Evolutionary conservation across 2,797 vertebrate species (phyloP).

Genomic region (Prionace glauca): DNA sequence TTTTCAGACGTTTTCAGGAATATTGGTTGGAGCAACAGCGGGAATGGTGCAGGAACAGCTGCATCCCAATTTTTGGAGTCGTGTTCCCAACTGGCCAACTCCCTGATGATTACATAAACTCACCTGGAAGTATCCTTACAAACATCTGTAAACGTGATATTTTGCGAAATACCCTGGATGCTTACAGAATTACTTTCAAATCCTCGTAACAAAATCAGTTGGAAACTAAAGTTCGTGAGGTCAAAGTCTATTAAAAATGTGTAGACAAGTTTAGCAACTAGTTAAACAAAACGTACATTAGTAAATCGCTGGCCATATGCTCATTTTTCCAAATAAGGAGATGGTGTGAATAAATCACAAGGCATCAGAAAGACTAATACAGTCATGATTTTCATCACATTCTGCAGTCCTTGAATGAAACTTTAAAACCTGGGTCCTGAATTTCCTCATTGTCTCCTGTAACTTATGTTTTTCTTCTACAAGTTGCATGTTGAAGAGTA

Average conservation of each 20-base stretch:
- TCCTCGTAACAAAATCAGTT: neutral
- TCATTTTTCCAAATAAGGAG: neutral
- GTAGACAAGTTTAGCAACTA: neutral
- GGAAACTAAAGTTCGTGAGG: neutral
- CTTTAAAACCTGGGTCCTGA: neutral
- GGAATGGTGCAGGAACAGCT: neutral
- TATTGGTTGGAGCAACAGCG: neutral
- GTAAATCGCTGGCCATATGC: neutral
- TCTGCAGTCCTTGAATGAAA: neutral
- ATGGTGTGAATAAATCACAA: neutral
- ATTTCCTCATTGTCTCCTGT: neutral
- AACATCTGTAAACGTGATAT: neutral
- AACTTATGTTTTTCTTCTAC: neutral
- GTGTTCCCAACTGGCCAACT: neutral
- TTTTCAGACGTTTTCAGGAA: too few species aligned
- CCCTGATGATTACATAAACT: neutral
- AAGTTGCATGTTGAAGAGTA: neutral
- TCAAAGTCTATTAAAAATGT: neutral
- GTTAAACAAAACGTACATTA: neutral
- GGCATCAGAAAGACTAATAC: neutral
- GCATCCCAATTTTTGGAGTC: too few species aligned
- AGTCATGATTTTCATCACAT: neutral
- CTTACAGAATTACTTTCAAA: neutral
- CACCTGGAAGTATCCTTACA: neutral
- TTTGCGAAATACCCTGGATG: neutral